Percentiles rank a stretch among this genome's conserved stretches.
Conservation (phyloP, 2,797 vertebrate species). For the Cheirogaleus major region DNA sequence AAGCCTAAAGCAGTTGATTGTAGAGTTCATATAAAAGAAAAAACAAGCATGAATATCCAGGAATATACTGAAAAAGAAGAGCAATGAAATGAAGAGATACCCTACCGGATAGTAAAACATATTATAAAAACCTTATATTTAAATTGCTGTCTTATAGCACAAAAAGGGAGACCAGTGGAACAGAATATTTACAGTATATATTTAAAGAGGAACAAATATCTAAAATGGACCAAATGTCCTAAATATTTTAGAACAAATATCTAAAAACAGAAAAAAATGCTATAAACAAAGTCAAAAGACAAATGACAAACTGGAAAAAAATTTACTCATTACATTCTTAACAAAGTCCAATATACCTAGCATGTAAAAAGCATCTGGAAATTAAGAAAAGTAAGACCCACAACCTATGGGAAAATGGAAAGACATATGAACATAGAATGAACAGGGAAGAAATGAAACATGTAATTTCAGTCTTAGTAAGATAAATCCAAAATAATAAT, state of each 20-base stretch:
- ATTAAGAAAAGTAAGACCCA: neutral
- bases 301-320: neutral
- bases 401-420: neutral
- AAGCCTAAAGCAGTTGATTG: neutral
- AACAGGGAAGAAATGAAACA: neutral
- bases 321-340: neutral
- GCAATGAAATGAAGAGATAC: neutral
- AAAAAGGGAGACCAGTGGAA: neutral
- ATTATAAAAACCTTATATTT: neutral
- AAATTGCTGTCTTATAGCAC: neutral
- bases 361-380: neutral
- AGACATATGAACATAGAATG: neutral
- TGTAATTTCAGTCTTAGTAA: neutral
- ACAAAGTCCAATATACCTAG: neutral
- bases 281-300: neutral
- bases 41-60: neutral
- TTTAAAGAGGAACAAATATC: neutral
- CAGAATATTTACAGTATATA: neutral
- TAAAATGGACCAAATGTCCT: neutral
- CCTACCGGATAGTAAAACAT: neutral
- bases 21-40: neutral
- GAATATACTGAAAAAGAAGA: neutral
- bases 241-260: neutral
- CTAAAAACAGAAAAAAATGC: neutral
- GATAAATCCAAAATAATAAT: neutral